A percentile compares a stretch with the other conserved stretches of the same genome.
Conservation (phyloP, 2,113 vertebrate species). For the Pogona vitticeps region DNA sequence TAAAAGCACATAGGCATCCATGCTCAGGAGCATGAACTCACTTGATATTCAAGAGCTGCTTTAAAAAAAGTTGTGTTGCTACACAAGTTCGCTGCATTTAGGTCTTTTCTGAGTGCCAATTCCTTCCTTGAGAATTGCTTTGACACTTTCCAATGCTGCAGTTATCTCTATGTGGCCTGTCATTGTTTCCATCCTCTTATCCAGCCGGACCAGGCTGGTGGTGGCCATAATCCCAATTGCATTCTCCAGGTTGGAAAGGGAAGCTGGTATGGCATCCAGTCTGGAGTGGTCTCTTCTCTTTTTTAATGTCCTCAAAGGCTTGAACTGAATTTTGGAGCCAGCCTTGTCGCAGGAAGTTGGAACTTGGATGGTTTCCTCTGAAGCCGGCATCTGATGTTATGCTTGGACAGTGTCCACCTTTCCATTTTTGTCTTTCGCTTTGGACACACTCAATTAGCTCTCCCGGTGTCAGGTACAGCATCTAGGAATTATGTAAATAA, state of each 20-base stretch:
- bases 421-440: conserved; percentile 17
- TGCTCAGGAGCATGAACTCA: not conserved
- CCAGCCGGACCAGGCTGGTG: conserved; percentile 16
- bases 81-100: not conserved
- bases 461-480: not conserved
- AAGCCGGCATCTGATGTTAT: conserved; percentile 18
- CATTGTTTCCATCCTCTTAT: not conserved
- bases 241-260: conserved; percentile 25
- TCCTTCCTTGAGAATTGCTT: conserved; percentile 23
- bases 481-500: conserved; percentile 4
- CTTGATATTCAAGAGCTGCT: not conserved
- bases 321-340: conserved; percentile 25
- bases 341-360: conserved; percentile 12
- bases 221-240: conserved; percentile 10
- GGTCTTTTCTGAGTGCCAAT: not conserved
- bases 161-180: not conserved
- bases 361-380: conserved; percentile 8
- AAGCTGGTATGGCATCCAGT: conserved; percentile 4
- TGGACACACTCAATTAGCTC: not conserved
- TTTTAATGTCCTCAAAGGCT: not conserved
- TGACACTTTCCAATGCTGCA: not conserved
- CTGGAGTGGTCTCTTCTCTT: not conserved
- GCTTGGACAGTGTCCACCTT: conserved; percentile 5
- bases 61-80: not conserved
- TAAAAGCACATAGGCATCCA: no score